These are phyloP conservation scores for Cylindroiulus punctatus DNA, from an alignment of 2,888 invertebrate species.

Conservation along the genomic window DNA sequence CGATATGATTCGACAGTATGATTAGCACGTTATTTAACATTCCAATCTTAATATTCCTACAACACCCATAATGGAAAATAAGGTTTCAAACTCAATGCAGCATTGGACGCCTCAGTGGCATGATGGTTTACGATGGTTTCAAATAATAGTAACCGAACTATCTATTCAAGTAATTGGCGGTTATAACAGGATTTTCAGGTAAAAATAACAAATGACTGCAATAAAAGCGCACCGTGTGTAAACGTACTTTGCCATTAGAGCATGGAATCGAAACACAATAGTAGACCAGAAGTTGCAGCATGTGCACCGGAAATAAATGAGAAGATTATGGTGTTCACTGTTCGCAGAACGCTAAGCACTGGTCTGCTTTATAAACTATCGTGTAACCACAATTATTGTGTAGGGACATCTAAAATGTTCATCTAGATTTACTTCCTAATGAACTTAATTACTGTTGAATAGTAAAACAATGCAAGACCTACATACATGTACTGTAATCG, in stretches of 20 bases:
- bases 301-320: neutral
- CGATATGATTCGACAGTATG: too few relatives aligned
- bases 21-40: too few relatives aligned
- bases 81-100: neutral
- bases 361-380: neutral
- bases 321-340: neutral
- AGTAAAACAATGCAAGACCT: too few relatives aligned
- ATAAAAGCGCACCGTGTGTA: neutral
- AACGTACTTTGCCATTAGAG: neutral
- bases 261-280: slow-evolving; percentile 21
- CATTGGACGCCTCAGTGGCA: neutral
- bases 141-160: neutral
- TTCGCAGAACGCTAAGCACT: neutral
- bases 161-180: neutral
- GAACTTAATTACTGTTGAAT: neutral
- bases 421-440: neutral
- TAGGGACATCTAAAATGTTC: neutral
- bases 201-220: neutral
- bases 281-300: neutral
- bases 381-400: neutral
- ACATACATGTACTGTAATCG: too few relatives aligned
- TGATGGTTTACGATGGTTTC: neutral
- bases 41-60: too few relatives aligned
- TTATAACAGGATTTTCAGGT: slow-evolving; percentile 22
- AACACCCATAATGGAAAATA: too few relatives aligned